Conservation (phyloP, 2,113 vertebrate species). For the Morone chrysops region DNA sequence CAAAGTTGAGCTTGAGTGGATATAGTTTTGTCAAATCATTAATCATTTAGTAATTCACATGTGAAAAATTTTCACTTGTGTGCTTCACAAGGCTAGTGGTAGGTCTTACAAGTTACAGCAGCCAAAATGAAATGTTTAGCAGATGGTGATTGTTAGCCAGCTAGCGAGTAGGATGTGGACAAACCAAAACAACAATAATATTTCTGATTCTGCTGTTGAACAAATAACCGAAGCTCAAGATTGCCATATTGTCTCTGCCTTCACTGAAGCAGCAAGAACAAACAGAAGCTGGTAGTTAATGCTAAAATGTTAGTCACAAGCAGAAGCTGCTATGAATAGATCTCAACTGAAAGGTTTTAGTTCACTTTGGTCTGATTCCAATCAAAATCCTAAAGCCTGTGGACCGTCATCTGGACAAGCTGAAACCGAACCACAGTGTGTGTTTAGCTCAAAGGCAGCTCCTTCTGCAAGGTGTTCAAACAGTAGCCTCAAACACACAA, state of each 20-base stretch:
- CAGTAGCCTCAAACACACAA: background rate
- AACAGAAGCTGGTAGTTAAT: background rate
- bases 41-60: background rate
- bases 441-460: background rate
- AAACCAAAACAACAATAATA: background rate
- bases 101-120: background rate
- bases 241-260: background rate
- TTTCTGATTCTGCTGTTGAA: background rate
- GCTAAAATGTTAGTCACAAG: background rate
- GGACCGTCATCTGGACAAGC: too few relatives aligned
- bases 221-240: background rate
- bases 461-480: slow-evolving; percentile 12
- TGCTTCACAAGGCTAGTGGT: background rate
- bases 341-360: background rate
- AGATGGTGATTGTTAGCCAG: background rate
- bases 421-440: background rate
- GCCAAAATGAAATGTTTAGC: background rate
- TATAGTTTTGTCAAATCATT: background rate
- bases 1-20: too few relatives aligned
- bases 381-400: background rate
- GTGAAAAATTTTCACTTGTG: background rate
- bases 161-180: background rate
- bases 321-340: background rate
- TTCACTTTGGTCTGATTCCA: background rate
- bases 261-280: background rate